Percentiles rank a stretch among this genome's conserved stretches.
These are phyloP conservation scores for Monoplex corrugatus DNA, from an alignment of 2,888 invertebrate genomes.

Conservation along the genomic window DNA sequence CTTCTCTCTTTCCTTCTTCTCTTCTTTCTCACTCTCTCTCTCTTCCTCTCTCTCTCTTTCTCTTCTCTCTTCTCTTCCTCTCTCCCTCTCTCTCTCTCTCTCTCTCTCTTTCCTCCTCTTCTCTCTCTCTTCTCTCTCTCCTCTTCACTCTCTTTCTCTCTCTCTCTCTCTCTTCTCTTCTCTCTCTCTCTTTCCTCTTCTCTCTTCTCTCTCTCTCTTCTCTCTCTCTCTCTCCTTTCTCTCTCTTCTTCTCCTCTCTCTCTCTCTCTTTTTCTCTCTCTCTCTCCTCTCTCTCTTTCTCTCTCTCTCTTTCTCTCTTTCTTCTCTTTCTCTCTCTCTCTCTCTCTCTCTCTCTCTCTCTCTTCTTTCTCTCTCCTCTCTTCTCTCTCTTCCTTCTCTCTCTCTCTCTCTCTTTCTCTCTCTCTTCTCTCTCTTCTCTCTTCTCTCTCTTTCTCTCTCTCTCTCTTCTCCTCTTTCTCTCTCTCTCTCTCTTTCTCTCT, in stretches of 20 bases:
- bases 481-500: not conserved
- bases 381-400: too few species aligned
- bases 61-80: constrained; percentile 20
- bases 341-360: constrained; percentile 6
- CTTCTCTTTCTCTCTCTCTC: not conserved
- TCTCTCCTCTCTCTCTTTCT: too few species aligned
- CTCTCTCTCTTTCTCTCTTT: too few species aligned
- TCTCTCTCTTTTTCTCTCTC: too few species aligned
- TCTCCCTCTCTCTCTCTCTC: constrained; percentile 26
- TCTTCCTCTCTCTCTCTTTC: constrained; percentile 28
- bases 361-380: too few species aligned
- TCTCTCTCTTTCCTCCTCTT: not conserved
- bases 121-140: not conserved
- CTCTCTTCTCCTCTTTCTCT: not conserved
- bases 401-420: not conserved
- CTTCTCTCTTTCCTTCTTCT: not conserved
- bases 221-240: too few species aligned
- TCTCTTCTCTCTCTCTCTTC: not conserved
- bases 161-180: not conserved
- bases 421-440: not conserved
- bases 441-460: not conserved
- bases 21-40: not conserved
- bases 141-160: constrained; percentile 26
- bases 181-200: not conserved
- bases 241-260: too few species aligned